Evolutionary conservation across 2,797 vertebrate genomes (phyloP), one percentile per base, ranked within the genome.

Genomic region (Mycteria americana): DNA sequence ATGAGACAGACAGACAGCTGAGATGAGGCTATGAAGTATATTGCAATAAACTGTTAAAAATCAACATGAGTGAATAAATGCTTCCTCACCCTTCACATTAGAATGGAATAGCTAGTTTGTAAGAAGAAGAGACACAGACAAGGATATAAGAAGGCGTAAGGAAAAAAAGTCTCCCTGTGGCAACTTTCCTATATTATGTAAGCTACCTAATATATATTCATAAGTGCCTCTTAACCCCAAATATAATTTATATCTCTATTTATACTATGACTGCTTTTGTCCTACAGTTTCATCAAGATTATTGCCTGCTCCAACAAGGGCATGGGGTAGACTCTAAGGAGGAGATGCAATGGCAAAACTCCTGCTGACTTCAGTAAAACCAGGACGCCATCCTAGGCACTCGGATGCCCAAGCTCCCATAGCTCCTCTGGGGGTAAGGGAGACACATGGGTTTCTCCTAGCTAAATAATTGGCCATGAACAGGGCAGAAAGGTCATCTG

Each of bases 391-490:
- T 1, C 33, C 51, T 18, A 51, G n/a, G 28, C 50, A 53, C 17
- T 85, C 5, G 0, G 60, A 69, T 3, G 3, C 10, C 21, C 59
- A 51, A 53, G 31, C 2, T 88, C 30, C 56, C 1, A 0, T 18
- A 37, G 28, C 15, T 59, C 8, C 18, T 37, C 45, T 50, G 5
- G 4, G 19, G 4, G 1, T 48, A 77, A 43, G 6, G 10, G 39
- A 41, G 27, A 67, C 31, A 17, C 18, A 12, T 4, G n/a, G 33
- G 24, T 57, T 63, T 85, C 30, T 67, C 3, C 39, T 25, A 35
- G 43, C 22, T 62, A 72, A 85, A 72, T 48, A 31, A 82, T 1
- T 74, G 41, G 10, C n/a, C 37, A 10, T 18, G 31, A 10, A 23
- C 39, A 41, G 22, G 17, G 21, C 10, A 54, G 51, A 63, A 68